These are phyloP conservation scores for Gorsachius magnificus DNA, from an alignment of 2,797 vertebrate species.

Conservation along the genomic window DNA sequence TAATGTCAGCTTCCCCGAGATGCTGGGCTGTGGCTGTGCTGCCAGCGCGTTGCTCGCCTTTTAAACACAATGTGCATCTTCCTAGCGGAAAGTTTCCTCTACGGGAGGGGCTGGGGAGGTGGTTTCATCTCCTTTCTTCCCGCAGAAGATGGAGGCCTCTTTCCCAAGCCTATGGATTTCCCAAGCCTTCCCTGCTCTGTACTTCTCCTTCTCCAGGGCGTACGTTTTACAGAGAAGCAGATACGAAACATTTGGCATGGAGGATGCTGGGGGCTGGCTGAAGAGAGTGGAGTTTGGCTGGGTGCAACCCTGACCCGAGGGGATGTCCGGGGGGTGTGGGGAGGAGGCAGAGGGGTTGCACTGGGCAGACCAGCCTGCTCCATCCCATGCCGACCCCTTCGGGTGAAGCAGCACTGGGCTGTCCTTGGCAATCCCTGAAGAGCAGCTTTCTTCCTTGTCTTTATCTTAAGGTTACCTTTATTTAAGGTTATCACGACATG, in stretches of 20 bases:
- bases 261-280: not conserved
- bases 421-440: accelerated
- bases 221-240: not conserved
- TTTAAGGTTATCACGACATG: accelerated
- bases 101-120: not conserved
- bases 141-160: not conserved
- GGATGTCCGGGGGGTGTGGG: not conserved
- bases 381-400: accelerated
- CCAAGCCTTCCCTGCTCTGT: not conserved
- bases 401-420: not conserved
- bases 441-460: not conserved
- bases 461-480: no score
- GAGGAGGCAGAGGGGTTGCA: no score
- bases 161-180: no score
- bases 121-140: not conserved
- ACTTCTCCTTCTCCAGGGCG: no score
- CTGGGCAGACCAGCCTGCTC: not conserved
- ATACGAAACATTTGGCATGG: accelerated
- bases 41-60: not conserved
- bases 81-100: not conserved
- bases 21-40: accelerated
- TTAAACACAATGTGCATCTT: accelerated
- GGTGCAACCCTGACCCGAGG: no score
- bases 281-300: not conserved
- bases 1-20: not conserved